Base-by-base conservation (phyloP, 2,113 vertebrate species). In the Takifugu bimaculatus region DNA sequence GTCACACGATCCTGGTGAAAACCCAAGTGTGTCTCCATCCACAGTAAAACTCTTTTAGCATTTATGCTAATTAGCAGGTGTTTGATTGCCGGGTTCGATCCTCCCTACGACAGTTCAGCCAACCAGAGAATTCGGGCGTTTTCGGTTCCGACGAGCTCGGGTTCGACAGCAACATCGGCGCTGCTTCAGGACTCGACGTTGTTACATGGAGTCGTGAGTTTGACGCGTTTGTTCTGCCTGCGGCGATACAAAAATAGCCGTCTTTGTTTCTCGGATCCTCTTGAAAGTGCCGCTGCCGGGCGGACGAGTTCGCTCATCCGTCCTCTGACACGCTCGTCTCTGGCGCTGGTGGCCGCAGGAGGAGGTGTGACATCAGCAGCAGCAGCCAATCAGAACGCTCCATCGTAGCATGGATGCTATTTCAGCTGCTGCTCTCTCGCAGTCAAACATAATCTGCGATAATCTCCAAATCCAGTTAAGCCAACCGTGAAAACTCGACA, bases 381-480 rank as follows among this genome's bases (percentile, higher is more conserved):
- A 67, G 13, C 43, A 43, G 42, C 43, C 0, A 56, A 59, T 63
- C 5, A 77, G 15, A 71, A 53, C 55, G 45, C 51, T 72, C 77
- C 48, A 60, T 54, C 55, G 26, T 57, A 13, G 25, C 5, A 35
- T 4, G 13, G 48, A 52, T 43, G 42, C 29, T 42, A 10, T 68
- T 68, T n/a, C 45, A 57, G 57, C 32, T 50, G 51, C 65, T 74
- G 62, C 70, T 66, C 58, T 32, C 50, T 45, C 39, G 56, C 59
- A 60, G 53, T 79, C 49, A 57, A 68, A 70, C 51, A 54, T 61
- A 76, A 74, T 78, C 75, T 62, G 54, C 26, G 20, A 43, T 79
- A 79, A 78, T 60, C 61, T 77, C 70, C 68, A 54, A 74, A 75
- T 79, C 75, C 72, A 72, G 44, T 85, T 78, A 73, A 39, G 48